These are phyloP conservation scores for Loxodonta africana DNA, from an alignment of 2,113 vertebrate species.

Conservation along the genomic window DNA sequence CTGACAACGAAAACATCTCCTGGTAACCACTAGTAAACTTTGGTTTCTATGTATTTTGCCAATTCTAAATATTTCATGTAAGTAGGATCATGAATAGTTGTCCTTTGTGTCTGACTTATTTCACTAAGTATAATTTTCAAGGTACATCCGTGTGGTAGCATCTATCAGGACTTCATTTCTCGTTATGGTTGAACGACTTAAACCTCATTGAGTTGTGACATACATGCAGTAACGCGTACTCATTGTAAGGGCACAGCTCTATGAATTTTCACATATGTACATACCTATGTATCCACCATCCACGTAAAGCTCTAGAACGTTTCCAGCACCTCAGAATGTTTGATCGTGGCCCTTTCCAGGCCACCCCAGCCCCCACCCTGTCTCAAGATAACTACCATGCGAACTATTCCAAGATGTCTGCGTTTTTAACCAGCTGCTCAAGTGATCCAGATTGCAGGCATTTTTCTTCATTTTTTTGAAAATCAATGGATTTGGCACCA, in stretches of 20 bases:
- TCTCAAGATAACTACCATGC: background rate
- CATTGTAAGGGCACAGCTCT: background rate
- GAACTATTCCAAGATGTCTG: background rate
- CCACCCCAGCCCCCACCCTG: background rate
- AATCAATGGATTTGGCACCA: background rate
- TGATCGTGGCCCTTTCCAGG: background rate
- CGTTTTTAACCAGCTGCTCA: conserved; percentile 13
- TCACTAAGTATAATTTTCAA: background rate
- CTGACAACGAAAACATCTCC: background rate
- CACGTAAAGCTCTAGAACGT: background rate
- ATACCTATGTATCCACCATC: background rate
- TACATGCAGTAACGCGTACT: background rate
- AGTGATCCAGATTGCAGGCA: background rate
- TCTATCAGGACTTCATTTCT: background rate
- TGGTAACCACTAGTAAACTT: background rate
- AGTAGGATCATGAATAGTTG: background rate
- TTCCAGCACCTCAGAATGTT: background rate
- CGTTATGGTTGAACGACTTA: background rate
- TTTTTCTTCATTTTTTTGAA: conserved; percentile 21
- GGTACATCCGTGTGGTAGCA: too few relatives aligned
- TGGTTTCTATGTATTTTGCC: background rate
- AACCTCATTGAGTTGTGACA: background rate
- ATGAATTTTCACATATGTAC: background rate
- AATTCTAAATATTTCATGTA: background rate
- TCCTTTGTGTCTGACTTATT: background rate